Evolutionary conservation across 2,113 vertebrate species (phyloP).

Genomic region (Pomatostomus ruficeps): DNA sequence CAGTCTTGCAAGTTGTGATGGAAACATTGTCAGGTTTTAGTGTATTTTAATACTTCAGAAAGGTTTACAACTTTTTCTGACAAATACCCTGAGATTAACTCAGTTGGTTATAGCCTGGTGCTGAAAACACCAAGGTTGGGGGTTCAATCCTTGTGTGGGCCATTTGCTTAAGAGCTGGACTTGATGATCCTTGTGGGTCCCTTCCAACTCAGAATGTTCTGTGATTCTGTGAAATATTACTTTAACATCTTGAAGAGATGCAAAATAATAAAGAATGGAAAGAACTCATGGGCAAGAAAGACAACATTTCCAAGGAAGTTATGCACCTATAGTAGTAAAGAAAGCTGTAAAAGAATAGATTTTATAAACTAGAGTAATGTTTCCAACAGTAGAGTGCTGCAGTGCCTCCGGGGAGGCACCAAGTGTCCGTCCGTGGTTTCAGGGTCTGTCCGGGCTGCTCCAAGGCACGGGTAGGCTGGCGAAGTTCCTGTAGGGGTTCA

Average conservation of each 20-base stretch:
- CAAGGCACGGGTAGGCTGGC: too few species aligned
- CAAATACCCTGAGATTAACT: neutral
- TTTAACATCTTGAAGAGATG: neutral
- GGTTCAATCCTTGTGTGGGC: neutral
- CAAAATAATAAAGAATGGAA: neutral
- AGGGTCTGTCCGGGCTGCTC: too few species aligned
- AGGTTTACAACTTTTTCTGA: neutral
- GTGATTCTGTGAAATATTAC: neutral
- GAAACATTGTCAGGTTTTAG: neutral
- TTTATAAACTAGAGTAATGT: neutral
- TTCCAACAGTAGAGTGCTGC: neutral
- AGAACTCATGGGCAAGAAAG: neutral
- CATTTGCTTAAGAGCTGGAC: neutral
- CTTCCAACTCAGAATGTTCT: neutral
- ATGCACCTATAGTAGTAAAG: neutral
- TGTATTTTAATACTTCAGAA: neutral
- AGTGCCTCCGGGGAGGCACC: too few species aligned
- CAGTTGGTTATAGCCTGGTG: neutral
- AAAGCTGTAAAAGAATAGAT: neutral
- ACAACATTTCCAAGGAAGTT: neutral
- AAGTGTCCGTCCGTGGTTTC: too few species aligned
- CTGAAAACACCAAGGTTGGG: neutral
- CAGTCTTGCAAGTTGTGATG: neutral
- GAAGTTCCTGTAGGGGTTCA: too few species aligned
- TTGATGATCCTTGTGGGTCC: neutral